Evolutionary conservation across 2,888 invertebrate genomes (phyloP), one percentile per base, ranked within the genome.

Genomic region (Platypus cylindrus): DNA sequence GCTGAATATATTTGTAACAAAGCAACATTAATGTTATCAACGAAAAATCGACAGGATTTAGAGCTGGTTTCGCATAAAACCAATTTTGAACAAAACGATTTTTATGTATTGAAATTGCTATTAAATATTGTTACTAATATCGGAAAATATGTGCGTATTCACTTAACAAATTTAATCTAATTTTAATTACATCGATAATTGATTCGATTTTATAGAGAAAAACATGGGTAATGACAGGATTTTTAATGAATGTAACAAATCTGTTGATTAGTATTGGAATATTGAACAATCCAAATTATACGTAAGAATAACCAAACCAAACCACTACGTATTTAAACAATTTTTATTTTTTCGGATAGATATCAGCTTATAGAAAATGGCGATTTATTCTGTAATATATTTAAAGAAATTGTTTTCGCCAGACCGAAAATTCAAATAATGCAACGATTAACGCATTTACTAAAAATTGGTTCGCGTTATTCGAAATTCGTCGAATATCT

Each of bases 141-240:
- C 33, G 49, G 49, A 32, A 47, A 48, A 41, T 49, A 48, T 37
- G 56, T 54, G 47, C 48, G 48, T 44, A 27, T 26, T 13, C 9
- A 36, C n/a, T 16, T 20, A 7, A 9, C n/a, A n/a, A n/a, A n/a
- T n/a, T 13, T 25, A 11, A 11, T 20, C 7, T 8, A 20, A 8
- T 20, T 20, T 8, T 20, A 20, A 20, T 20, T 8, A 8, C 22
- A 9, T 9, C 7, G 9, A 20, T 8, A 11, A 11, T 25, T 17
- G 15, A 17, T 17, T 17, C 18, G 16, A 31, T 5, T 8, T 31
- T 31, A 22, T 11, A 30, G 20, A 30, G 20, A 27, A 27, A 27
- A 27, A 4, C 27, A 3, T 12, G 7, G 8, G 27, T 27, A 9
- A 29, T 28, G 23, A 27, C 17, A 14, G 29, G 15, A 13, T 37